A percentile compares a stretch with the other conserved stretches of the same genome.
These are phyloP conservation scores for Spodoptera exigua DNA, from an alignment of 2,888 invertebrate genomes.

Conservation along the genomic window DNA sequence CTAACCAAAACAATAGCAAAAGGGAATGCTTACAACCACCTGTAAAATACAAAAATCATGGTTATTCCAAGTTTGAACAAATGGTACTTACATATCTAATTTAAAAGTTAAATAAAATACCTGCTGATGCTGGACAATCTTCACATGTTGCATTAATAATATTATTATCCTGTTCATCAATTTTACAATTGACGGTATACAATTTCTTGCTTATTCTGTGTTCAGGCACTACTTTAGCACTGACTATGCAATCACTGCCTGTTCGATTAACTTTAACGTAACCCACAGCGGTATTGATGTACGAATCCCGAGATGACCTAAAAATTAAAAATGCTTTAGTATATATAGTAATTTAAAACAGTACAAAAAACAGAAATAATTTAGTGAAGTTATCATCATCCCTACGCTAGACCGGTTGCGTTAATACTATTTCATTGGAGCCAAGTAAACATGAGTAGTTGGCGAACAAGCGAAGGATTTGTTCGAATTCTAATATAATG, in stretches of 20 bases:
- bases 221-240: no score
- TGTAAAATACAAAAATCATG: constrained; percentile 1
- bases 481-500: no score
- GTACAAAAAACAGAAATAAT: no score
- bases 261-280: constrained; percentile 18
- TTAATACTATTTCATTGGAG: no score
- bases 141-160: constrained; percentile 12
- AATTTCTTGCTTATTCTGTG: constrained; percentile 14
- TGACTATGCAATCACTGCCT: constrained; percentile 8
- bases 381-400: no score
- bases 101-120: no score
- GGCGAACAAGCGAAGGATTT: no score
- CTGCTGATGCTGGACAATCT: constrained; percentile 17
- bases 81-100: no score
- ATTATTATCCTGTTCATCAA: neutral
- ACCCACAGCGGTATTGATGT: constrained; percentile 16
- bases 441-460: no score
- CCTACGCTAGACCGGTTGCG: no score
- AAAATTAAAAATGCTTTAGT: constrained; percentile 13
- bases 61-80: neutral
- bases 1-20: constrained; percentile 20
- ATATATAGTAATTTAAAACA: no score
- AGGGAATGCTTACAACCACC: constrained; percentile 10
- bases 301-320: constrained; percentile 24
- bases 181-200: constrained; percentile 7